These are phyloP conservation scores for human DNA, from an alignment of 2,113 vertebrate species.

Conservation along the genomic window GRCh38 chr3:120134501-120135000, in stretches of 20 bases:
- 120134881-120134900: no score
- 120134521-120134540: background rate
- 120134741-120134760: slow-evolving; percentile 4
- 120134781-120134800: background rate
- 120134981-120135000: no score
- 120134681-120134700: background rate
- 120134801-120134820: background rate
- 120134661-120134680: slow-evolving; percentile 20
- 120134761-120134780: background rate
- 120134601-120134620: background rate
- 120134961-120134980: no score
- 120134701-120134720: background rate
- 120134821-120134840: no score
- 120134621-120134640: background rate
- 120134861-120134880: no score
- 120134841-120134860: no score
- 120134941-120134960: no score
- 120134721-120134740: background rate
- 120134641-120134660: background rate
- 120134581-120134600: background rate
- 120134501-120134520: background rate
- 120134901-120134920: no score
- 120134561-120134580: background rate
- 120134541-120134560: background rate
- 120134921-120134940: no score